Percentiles rank a stretch among this genome's conserved stretches.
These are phyloP conservation scores for Pemphigus obesinymphae DNA, from an alignment of 1,140 invertebrate genomes.

Conservation along the genomic window DNA sequence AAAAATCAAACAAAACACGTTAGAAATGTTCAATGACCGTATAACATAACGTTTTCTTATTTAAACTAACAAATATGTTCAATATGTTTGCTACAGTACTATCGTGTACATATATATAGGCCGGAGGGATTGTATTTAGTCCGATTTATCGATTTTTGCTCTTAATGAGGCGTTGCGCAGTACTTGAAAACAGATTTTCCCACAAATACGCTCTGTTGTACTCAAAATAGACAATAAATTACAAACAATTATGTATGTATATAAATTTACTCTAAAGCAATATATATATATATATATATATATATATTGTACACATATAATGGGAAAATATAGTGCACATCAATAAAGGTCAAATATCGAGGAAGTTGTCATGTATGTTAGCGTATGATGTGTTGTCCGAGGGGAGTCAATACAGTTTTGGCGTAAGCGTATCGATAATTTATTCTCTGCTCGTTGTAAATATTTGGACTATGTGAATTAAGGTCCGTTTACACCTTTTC, in stretches of 20 bases:
- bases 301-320: not conserved
- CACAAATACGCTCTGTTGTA: not conserved
- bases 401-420: not conserved
- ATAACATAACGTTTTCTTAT: no score
- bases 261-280: not conserved
- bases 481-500: no score
- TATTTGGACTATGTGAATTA: not conserved
- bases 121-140: not conserved
- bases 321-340: no score
- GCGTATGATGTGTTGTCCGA: not conserved
- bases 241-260: conserved; percentile 1
- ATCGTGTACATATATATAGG: no score
- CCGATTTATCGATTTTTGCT: not conserved
- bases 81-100: no score
- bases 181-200: not conserved
- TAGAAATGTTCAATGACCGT: not conserved
- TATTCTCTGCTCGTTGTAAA: not conserved
- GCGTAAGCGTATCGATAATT: not conserved
- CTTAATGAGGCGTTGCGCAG: not conserved
- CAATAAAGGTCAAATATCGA: not conserved
- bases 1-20: not conserved
- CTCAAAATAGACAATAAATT: not conserved
- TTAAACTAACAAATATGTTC: no score
- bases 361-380: not conserved
- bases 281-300: not conserved